A percentile compares a stretch with the other conserved stretches of the same genome.
Evolutionary conservation across 1,140 invertebrate genomes (phyloP).

Genomic region (Ectropis grisescens): DNA sequence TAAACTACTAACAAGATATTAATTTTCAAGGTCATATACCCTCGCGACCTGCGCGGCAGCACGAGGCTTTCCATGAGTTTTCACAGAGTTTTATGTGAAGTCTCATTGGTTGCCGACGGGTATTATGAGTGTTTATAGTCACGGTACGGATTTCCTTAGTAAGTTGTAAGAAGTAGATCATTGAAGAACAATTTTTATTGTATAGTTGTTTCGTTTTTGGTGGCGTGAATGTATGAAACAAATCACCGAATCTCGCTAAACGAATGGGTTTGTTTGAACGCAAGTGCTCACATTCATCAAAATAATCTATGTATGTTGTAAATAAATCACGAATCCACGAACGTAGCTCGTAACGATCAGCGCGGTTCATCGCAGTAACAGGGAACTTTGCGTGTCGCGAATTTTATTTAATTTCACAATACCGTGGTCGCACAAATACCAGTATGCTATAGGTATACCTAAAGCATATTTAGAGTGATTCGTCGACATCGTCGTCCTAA

Average conservation of each 20-base stretch:
- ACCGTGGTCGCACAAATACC: no score
- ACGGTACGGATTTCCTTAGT: no score
- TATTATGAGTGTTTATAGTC: no score
- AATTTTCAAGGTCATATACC: slow-evolving; percentile 14
- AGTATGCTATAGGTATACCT: slow-evolving; percentile 5
- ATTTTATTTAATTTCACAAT: slow-evolving; percentile 22
- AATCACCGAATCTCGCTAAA: background rate
- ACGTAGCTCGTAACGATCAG: no score
- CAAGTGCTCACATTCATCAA: background rate
- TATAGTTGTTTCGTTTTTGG: no score
- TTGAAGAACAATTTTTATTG: no score
- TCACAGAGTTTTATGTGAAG: no score
- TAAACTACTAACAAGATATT: slow-evolving; percentile 26
- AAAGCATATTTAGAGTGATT: slow-evolving; percentile 7
- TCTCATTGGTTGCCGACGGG: no score
- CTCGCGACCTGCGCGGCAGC: background rate
- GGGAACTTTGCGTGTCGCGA: slow-evolving; percentile 15
- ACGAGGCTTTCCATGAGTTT: no score
- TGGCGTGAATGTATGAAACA: background rate
- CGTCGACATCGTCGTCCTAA: slow-evolving; percentile 5
- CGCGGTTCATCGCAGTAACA: background rate
- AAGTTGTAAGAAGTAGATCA: no score
- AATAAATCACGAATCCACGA: background rate
- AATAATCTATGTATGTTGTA: background rate
- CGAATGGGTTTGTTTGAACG: background rate